These are phyloP conservation scores for Emys orbicularis DNA, from an alignment of 2,797 vertebrate genomes.

Conservation along the genomic window DNA sequence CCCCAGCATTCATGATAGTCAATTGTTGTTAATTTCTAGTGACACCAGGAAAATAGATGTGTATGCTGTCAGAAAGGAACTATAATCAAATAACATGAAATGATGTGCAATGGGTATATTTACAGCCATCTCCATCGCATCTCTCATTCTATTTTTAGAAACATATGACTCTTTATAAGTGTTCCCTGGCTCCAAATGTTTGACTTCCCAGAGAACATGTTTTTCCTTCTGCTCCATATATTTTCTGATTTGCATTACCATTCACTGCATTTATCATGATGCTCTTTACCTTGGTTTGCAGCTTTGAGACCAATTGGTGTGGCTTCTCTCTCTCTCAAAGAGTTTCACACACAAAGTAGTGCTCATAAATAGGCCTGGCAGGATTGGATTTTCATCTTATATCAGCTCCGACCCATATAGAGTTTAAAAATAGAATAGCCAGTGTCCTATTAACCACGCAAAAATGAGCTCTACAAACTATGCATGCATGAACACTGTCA, in stretches of 20 bases:
- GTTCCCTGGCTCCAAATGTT: neutral
- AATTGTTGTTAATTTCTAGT: neutral
- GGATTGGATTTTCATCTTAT: neutral
- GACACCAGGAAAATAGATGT: neutral
- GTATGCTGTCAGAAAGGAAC: neutral
- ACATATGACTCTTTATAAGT: neutral
- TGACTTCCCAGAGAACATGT: neutral
- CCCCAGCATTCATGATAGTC: neutral
- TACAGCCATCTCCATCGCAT: accelerated
- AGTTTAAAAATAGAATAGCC: neutral
- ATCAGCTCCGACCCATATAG: neutral
- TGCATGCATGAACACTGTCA: neutral
- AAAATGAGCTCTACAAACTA: neutral
- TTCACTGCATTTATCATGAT: neutral
- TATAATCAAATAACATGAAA: neutral
- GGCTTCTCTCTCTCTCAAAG: neutral
- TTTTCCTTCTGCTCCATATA: neutral
- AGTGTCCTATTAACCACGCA: neutral
- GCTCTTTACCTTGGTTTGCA: neutral
- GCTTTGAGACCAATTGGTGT: neutral
- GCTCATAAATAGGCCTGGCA: slow-evolving; percentile 51
- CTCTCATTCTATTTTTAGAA: neutral
- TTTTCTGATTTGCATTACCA: neutral
- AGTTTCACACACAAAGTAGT: neutral
- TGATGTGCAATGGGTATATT: neutral